phyloP scores from a whole-genome alignment of 1,140 invertebrate genomes.

The Melanaphis sacchari region DNA sequence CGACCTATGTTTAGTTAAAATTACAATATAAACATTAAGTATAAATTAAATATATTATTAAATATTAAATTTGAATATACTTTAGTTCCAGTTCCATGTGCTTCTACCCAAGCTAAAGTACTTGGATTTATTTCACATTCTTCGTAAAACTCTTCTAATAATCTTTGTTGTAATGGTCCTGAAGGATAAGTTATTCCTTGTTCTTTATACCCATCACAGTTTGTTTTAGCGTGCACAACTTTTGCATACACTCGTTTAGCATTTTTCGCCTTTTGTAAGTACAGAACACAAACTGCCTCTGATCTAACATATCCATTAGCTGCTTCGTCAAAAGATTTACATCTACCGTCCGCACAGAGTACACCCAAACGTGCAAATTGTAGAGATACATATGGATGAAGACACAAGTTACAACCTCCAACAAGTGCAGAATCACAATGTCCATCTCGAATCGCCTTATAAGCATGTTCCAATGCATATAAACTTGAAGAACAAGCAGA shows the following conservation, averaged over 20 bases:
- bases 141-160: slow-evolving; percentile 86
- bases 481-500: slow-evolving; percentile 91
- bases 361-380: slow-evolving; percentile 82
- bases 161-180: slow-evolving; percentile 77
- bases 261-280: slow-evolving; percentile 81
- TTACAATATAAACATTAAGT: neutral
- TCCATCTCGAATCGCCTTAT: slow-evolving; percentile 76
- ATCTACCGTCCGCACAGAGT: slow-evolving; percentile 82
- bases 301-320: slow-evolving; percentile 80
- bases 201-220: slow-evolving; percentile 89
- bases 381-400: slow-evolving; percentile 86
- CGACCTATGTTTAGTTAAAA: slow-evolving; percentile 70
- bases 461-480: slow-evolving; percentile 83
- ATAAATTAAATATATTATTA: slow-evolving; percentile 25
- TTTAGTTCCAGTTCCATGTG: slow-evolving; percentile 81
- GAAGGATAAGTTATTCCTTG: slow-evolving; percentile 92
- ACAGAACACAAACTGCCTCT: slow-evolving; percentile 78
- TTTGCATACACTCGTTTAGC: slow-evolving; percentile 80
- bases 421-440: slow-evolving; percentile 88
- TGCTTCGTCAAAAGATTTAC: slow-evolving; percentile 86
- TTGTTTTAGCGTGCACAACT: slow-evolving; percentile 75
- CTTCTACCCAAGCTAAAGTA: slow-evolving; percentile 83
- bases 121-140: slow-evolving; percentile 79
- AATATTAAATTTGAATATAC: slow-evolving; percentile 53
- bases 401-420: slow-evolving; percentile 79